A percentile compares a stretch with the other conserved stretches of the same genome.
phyloP scores from a whole-genome alignment of 92 coral and sea anemone genomes.

The Palythoa grandiflora region DNA sequence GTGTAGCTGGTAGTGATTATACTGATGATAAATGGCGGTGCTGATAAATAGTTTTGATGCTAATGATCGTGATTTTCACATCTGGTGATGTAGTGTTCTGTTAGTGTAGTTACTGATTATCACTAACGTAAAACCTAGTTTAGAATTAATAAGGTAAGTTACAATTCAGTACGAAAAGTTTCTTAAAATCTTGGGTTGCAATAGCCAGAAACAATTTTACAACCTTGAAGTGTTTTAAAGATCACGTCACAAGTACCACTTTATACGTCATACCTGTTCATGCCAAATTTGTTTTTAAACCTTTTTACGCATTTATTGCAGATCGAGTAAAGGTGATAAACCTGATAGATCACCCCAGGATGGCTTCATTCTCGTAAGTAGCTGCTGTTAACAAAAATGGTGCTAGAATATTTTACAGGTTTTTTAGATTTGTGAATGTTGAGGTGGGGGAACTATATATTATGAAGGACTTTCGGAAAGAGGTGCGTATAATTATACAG shows the following conservation, averaged over 20 bases:
- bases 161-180: too few relatives aligned
- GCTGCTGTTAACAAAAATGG: background rate
- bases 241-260: background rate
- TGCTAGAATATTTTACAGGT: too few relatives aligned
- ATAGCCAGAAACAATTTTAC: background rate
- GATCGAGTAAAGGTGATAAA: background rate
- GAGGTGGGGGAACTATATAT: too few relatives aligned
- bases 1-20: background rate
- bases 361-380: background rate
- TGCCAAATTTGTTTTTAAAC: background rate
- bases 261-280: background rate
- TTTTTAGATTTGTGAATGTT: too few relatives aligned
- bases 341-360: background rate
- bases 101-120: too few relatives aligned
- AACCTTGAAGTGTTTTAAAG: background rate
- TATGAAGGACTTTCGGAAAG: too few relatives aligned
- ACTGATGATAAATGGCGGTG: background rate
- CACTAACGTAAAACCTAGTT: too few relatives aligned
- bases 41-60: background rate
- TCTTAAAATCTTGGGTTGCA: too few relatives aligned
- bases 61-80: too few relatives aligned
- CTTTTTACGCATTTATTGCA: background rate
- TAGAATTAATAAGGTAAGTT: too few relatives aligned
- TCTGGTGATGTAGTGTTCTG: too few relatives aligned
- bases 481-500: too few relatives aligned